Evolutionary conservation across 2,113 vertebrate genomes (phyloP), one percentile per base, ranked within the genome.

Genomic region (Herpetotheres cachinnans): DNA sequence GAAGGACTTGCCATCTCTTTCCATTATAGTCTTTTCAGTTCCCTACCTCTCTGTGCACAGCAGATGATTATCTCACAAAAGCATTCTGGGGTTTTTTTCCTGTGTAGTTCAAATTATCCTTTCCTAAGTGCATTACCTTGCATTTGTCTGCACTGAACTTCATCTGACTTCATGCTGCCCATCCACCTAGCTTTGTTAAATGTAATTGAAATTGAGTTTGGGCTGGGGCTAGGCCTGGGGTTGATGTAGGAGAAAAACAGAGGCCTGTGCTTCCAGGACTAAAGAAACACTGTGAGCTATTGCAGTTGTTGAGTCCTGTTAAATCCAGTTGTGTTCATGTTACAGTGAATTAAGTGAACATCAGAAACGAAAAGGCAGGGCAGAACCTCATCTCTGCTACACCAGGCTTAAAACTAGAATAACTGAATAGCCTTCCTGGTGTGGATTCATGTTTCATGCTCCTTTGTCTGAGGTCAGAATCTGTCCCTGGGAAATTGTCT

Each of bases 71-170:
- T 97, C 94, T 97, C 38, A 0, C 91, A 77, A 82, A 89, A 96
- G 78, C 81, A 91, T 94, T 94, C 83, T 85, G 80, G 4, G 2
- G 3, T 76, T 74, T 65, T 81, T 63, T 7, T 3, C n/a, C 46
- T 50, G 56, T 86, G 62, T 95, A 95, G 86, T 73, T 97, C 74
- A 95, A 95, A 93, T 96, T 94, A 96, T 93, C 74, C 55, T 82
- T 95, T 94, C 93, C 77, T 93, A 96, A 97, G 96, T 95, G 94
- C 82, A 94, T 96, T 94, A 95, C 96, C 91, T 95, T 94, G 93
- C 95, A 81, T 94, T 96, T 94, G 94, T 96, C 78, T 76, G 89
- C 15, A 24, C 78, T 94, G 96, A 95, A 95, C 93, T 97, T 95
- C 29, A 91, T 95, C 91, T 94, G 27, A 89, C 56, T 93, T 96